Evolutionary conservation across 2,113 vertebrate species (phyloP).

Genomic region (Hemiscyllium ocellatum): DNA sequence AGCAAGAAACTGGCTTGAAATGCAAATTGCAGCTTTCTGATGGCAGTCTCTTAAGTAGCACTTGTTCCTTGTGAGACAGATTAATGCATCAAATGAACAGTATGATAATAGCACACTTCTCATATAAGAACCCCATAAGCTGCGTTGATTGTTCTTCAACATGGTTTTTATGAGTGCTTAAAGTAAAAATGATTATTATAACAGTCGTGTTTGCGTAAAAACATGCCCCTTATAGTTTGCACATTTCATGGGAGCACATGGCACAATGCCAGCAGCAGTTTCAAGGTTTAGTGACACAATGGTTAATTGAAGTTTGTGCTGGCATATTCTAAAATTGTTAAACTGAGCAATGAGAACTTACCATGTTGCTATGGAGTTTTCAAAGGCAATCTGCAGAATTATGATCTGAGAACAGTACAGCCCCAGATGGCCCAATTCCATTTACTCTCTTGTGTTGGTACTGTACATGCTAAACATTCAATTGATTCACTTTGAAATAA

Average conservation of each 20-base stretch:
- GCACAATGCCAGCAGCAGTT: not conserved
- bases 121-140: not conserved
- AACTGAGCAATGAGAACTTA: not conserved
- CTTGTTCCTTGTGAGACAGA: not conserved
- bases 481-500: conserved; percentile 11
- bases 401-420: not conserved
- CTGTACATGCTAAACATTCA: not conserved
- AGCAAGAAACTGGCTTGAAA: not conserved
- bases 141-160: not conserved
- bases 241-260: not conserved
- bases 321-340: not conserved
- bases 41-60: not conserved
- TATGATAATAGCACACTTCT: not conserved
- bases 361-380: conserved; percentile 2
- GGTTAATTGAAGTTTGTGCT: not conserved
- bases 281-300: not conserved
- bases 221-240: not conserved
- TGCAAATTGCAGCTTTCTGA: not conserved
- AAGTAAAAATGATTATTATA: not conserved
- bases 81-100: not conserved
- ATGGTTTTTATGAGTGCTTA: not conserved
- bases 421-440: not conserved
- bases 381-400: not conserved
- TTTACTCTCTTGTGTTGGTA: not conserved
- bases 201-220: not conserved